Conservation (phyloP, 2,113 vertebrate genomes). For the Oncorhynchus clarkii region DNA sequence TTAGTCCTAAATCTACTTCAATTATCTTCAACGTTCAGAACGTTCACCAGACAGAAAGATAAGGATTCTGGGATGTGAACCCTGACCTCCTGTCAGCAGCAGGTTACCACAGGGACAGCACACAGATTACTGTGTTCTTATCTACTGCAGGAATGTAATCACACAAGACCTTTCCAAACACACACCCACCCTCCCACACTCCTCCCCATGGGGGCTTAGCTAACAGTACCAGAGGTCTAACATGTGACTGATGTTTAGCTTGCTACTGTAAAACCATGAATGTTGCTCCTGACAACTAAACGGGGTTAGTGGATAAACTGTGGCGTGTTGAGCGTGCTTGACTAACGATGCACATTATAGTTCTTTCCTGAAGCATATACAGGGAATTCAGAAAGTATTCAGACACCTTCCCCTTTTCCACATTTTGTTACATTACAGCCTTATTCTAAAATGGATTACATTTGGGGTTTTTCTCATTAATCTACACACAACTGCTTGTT, state of each 20-base stretch:
- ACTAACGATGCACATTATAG: conserved; percentile 9
- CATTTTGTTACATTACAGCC: too few relatives aligned
- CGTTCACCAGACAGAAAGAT: too few relatives aligned
- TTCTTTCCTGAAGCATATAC: too few relatives aligned
- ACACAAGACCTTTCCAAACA: conserved; percentile 62
- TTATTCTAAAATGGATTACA: too few relatives aligned
- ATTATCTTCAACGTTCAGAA: conserved; percentile 17
- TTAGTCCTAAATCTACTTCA: conserved; percentile 24
- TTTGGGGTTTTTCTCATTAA: too few relatives aligned
- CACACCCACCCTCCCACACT: conserved; percentile 18
- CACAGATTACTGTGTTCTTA: conserved; percentile 60
- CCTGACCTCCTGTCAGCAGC: too few relatives aligned
- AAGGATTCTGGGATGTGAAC: too few relatives aligned
- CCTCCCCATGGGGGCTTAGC: conserved; percentile 29
- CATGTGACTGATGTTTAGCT: conserved; percentile 43
- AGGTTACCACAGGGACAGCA: conserved; percentile 18
- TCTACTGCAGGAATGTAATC: conserved; percentile 68
- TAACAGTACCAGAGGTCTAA: conserved; percentile 28
- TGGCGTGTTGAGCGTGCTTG: neutral
- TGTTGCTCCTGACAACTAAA: conserved; percentile 16
- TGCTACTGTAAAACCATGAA: conserved; percentile 51
- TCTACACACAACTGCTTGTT: too few relatives aligned
- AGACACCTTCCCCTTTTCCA: too few relatives aligned
- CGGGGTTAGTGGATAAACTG: conserved; percentile 30
- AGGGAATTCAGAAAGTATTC: too few relatives aligned